Base-by-base conservation (phyloP, 1,140 invertebrate genomes). In the Helicoverpa armigera region DNA sequence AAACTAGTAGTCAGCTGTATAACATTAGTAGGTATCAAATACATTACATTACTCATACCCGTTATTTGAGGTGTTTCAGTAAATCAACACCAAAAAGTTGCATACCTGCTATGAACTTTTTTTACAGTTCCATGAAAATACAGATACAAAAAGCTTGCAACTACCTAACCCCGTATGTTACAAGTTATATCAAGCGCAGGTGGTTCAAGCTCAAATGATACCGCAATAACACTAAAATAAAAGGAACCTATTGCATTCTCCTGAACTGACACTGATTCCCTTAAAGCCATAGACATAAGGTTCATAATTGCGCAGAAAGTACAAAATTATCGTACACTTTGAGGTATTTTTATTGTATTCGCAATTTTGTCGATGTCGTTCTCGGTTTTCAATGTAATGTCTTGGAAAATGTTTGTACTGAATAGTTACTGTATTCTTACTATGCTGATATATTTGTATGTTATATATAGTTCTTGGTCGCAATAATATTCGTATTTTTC, bases 141-240 rank as follows among this genome's bases (percentile, higher is more conserved):
- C n/a, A n/a, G n/a, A n/a, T n/a, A n/a, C n/a, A n/a, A n/a, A 53
- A 56, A 18, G 48, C 65, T 82, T 29, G 58, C 77, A 14, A 7
- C 1, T 72, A 70, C 73, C 23, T 16, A 0, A 35, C 0, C 0
- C 58, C 56, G 82, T 85, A 61, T 82, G 54, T 85, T 73, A 81
- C 11, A 29, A 61, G 65, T 79, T 79, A 78, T 84, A 84, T 85
- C 81, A 85, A 85, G 81, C 81, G 84, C 88, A 89, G 88, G 88
- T 89, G 87, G 79, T 74, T 61, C 75, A 75, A 82, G 82, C 83
- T 85, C 84, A 79, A 82, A 77, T 84, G 86, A 74, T 87, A 81
- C 83, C 82, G 83, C 85, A 87, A 87, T 89, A 89, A 89, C 85
- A 86, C 83, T 89, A 86, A 89, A 89, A 89, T 89, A 88, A 89